Conservation (phyloP, 1,140 invertebrate genomes). For the Radopholus similis region DNA sequence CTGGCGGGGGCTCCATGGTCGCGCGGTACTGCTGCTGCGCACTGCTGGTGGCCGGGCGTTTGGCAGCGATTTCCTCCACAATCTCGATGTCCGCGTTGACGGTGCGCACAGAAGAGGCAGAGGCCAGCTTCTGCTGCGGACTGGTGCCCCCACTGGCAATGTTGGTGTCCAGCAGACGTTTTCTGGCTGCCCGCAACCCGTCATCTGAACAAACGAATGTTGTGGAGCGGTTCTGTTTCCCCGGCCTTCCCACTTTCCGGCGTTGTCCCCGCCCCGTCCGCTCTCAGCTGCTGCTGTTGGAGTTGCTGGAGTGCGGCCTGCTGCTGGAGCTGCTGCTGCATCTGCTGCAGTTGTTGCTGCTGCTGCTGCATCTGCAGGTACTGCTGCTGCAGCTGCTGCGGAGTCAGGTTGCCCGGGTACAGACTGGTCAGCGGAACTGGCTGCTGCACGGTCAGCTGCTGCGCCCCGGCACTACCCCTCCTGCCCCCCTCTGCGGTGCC, state of each 20-base stretch:
- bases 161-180: neutral
- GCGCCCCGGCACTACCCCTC: neutral
- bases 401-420: constrained; percentile 15
- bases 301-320: neutral
- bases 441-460: constrained; percentile 1
- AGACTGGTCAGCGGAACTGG: neutral
- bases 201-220: neutral
- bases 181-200: neutral
- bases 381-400: constrained; percentile 17
- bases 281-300: neutral
- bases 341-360: constrained; percentile 12
- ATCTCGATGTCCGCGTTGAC: neutral
- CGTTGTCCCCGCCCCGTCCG: neutral
- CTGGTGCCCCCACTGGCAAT: neutral
- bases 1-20: neutral
- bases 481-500: neutral
- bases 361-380: constrained; percentile 16
- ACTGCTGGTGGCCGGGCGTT: neutral
- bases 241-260: too few relatives aligned
- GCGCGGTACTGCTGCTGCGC: neutral
- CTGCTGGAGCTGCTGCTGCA: constrained; percentile 6
- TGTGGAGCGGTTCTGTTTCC: too few relatives aligned
- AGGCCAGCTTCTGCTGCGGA: neutral
- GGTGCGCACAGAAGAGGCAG: neutral
- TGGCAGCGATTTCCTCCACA: neutral